phyloP scores from a whole-genome alignment of 2,888 invertebrate genomes.

The Liopterus haemorrhoidalis region DNA sequence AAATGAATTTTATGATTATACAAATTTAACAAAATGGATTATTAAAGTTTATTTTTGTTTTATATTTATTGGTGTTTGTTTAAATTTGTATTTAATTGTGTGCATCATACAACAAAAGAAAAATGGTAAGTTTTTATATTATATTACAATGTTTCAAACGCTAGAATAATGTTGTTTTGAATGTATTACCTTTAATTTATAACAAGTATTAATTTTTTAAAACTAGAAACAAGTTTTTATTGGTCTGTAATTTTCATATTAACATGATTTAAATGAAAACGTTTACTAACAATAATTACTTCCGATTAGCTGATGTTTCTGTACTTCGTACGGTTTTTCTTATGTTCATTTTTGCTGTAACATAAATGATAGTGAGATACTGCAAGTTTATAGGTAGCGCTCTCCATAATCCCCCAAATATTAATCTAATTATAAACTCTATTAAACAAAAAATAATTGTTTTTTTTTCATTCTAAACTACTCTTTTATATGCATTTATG shows the following conservation, averaged over 20 bases:
- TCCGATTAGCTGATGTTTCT: neutral
- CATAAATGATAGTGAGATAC: too few species aligned
- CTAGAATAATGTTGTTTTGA: too few species aligned
- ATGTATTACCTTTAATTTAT: too few species aligned
- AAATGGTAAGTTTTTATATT: slow-evolving; percentile 9
- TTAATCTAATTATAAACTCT: too few species aligned
- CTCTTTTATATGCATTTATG: too few species aligned
- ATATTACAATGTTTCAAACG: too few species aligned
- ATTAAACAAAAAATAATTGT: too few species aligned
- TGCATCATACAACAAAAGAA: slow-evolving; percentile 16
- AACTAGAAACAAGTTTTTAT: neutral
- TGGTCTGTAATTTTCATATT: neutral
- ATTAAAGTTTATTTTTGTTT: slow-evolving; percentile 7
- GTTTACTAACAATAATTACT: neutral
- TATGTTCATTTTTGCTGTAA: too few species aligned
- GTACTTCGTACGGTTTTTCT: too few species aligned
- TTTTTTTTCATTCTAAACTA: too few species aligned
- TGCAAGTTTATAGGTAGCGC: too few species aligned
- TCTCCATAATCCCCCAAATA: too few species aligned
- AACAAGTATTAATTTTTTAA: slow-evolving; percentile 2
- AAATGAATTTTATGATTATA: neutral
- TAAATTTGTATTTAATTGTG: slow-evolving; percentile 14
- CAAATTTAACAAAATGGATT: slow-evolving; percentile 1
- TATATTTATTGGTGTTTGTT: slow-evolving; percentile 10
- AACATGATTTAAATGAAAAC: neutral